Percentiles rank a stretch among this genome's conserved stretches.
Conservation (phyloP, 2,113 vertebrate genomes). For the Ivindomyrus marchei region DNA sequence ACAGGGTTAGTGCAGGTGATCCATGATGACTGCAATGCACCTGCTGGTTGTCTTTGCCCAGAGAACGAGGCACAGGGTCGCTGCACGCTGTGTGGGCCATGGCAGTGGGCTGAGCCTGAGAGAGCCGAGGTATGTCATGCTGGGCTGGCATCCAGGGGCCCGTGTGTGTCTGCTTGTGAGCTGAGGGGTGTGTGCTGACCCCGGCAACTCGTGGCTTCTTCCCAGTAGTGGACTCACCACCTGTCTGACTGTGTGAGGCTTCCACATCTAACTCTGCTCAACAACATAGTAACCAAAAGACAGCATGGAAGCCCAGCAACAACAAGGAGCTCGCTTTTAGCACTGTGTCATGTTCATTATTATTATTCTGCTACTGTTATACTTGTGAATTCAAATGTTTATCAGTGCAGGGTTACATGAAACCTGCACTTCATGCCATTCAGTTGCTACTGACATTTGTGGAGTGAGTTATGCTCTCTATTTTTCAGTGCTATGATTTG, state of each 20-base stretch:
- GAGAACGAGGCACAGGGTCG: neutral
- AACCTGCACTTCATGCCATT: neutral
- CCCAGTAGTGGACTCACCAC: neutral
- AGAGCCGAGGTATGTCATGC: neutral
- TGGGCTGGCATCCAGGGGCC: neutral
- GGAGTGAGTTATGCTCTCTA: neutral
- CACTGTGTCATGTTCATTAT: neutral
- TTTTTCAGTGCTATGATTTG: neutral
- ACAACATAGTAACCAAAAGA: neutral
- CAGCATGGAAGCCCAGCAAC: neutral
- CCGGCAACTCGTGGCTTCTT: neutral
- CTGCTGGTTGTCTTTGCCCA: neutral
- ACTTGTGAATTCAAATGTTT: neutral
- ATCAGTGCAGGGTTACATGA: neutral
- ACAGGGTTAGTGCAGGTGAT: neutral
- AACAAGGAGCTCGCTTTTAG: neutral
- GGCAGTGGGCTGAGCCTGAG: neutral
- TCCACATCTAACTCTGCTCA: neutral
- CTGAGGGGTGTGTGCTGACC: neutral
- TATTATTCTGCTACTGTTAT: neutral
- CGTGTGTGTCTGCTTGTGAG: neutral
- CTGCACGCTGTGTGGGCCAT: neutral
- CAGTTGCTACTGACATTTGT: neutral
- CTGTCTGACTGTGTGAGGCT: neutral
- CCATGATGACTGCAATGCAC: neutral